These are phyloP conservation scores for Drosophila setifemur DNA, from an alignment of 1,140 invertebrate species.

Conservation along the genomic window DNA sequence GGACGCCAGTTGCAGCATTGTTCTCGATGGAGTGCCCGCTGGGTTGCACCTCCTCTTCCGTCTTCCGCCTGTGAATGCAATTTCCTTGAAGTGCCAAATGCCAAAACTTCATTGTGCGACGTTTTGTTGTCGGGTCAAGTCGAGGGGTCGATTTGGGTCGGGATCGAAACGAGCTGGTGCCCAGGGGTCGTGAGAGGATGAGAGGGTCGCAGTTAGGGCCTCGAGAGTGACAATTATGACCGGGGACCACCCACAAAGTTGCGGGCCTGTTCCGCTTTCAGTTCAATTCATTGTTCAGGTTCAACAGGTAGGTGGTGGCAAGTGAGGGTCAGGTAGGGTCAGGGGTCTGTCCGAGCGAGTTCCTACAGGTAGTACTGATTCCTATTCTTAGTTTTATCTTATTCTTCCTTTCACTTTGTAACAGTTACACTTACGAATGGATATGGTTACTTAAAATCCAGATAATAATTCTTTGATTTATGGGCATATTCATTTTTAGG, in stretches of 20 bases:
- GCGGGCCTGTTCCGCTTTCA: constrained; percentile 33
- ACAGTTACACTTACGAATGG: constrained; percentile 1
- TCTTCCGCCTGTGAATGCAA: constrained; percentile 56
- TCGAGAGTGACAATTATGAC: constrained; percentile 41
- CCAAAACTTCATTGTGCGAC: constrained; percentile 62
- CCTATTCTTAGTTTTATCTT: not conserved
- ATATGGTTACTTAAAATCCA: not conserved
- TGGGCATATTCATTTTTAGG: too few relatives aligned
- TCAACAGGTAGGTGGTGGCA: constrained; percentile 18
- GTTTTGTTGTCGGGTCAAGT: constrained; percentile 28
- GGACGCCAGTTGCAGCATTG: constrained; percentile 15
- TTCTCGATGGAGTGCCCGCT: constrained; percentile 37
- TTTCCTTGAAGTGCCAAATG: constrained; percentile 66
- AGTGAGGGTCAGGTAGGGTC: not conserved
- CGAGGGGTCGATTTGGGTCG: constrained; percentile 20
- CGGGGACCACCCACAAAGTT: constrained; percentile 34
- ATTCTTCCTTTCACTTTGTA: not conserved
- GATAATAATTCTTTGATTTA: not conserved
- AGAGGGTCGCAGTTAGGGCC: constrained; percentile 20
- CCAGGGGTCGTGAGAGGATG: constrained; percentile 9
- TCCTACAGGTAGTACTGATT: constrained; percentile 11
- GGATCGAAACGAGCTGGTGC: constrained; percentile 37
- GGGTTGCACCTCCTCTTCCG: constrained; percentile 16
- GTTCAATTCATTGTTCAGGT: constrained; percentile 16
- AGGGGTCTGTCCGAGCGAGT: not conserved